These are phyloP conservation scores for Nysson spinosus DNA, from an alignment of 2,888 invertebrate genomes.

Conservation along the genomic window DNA sequence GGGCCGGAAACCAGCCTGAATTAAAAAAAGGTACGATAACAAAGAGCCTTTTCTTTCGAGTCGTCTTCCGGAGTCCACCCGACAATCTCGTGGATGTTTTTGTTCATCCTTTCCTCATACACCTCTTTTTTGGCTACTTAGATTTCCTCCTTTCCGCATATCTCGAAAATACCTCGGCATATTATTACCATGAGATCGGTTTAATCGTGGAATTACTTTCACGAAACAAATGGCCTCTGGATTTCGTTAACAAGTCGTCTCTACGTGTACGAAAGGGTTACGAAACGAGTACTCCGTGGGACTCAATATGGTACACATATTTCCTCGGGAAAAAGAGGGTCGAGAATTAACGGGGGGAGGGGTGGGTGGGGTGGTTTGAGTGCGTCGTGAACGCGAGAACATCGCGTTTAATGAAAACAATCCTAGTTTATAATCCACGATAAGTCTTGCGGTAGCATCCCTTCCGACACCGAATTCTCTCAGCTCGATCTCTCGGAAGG, in stretches of 20 bases:
- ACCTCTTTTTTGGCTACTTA: constrained; percentile 3
- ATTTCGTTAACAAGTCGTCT: too few relatives aligned
- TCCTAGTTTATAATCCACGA: constrained; percentile 72
- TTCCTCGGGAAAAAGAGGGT: constrained; percentile 21
- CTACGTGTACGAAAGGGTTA: too few relatives aligned
- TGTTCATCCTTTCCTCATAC: constrained; percentile 6
- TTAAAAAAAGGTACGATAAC: constrained; percentile 42
- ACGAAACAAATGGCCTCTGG: too few relatives aligned
- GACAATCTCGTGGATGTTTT: constrained; percentile 13
- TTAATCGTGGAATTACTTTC: too few relatives aligned
- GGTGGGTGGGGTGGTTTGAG: too few relatives aligned
- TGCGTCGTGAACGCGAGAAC: constrained; percentile 23
- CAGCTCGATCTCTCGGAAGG: constrained; percentile 44
- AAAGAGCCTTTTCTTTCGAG: constrained; percentile 40
- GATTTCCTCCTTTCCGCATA: neutral
- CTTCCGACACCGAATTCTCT: constrained; percentile 50
- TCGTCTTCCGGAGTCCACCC: constrained; percentile 21
- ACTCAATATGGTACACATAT: constrained; percentile 45
- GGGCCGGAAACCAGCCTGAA: constrained; percentile 45
- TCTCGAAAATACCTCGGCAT: neutral
- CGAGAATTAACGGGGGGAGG: neutral
- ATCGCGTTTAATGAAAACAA: constrained; percentile 69
- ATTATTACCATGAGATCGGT: too few relatives aligned
- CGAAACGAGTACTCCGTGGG: too few relatives aligned
- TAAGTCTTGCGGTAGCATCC: constrained; percentile 51